Base-by-base conservation (phyloP, 2,113 vertebrate species). In the Toxostoma redivivum region DNA sequence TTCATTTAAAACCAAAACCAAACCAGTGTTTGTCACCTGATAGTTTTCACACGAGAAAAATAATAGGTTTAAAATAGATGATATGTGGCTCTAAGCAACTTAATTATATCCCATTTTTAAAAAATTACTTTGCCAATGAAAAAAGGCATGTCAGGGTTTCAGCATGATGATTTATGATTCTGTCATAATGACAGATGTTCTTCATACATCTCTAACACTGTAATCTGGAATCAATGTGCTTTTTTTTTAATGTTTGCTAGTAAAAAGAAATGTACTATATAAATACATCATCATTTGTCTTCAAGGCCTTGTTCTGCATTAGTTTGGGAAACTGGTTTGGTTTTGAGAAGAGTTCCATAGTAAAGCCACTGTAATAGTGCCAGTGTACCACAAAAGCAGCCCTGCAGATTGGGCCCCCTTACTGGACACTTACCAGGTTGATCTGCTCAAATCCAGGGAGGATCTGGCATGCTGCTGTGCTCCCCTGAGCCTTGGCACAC, bases 131-230 rank as follows among this genome's bases (percentile, higher is more conserved):
- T 87, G 67, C 72, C 91, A 76, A 67, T 78, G 71, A 72, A 74
- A 92, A 95, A 88, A 67, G 31, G 28, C 45, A 57, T 37, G 86
- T 92, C 91, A 92, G 56, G 53, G 77, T 91, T 87, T 92, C 73
- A 74, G 83, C 4, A 2, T 0, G 3, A 71, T 94, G 91, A 96
- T 96, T 96, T 97, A 96, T 92, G 77, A 89, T 81, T 78, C 94
- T 95, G 92, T 95, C 95, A 89, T 20, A 79, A 72, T 96, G 94
- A 97, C 92, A 94, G 92, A 96, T 93, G 90, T 93, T 96, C 85
- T 78, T 88, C 71, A 66, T 94, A 67, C 86, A 64, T 81, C 92
- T 96, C 81, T 93, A 78, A 90, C 71, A 78, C 22, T 1, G 47
- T 86, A 93, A 90, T 96, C 67, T 92, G 69, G 76, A 94, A 90